Evolutionary conservation across 1,140 invertebrate species (phyloP), one percentile per base, ranked within the genome.

Genomic region (Drosophila repleta): DNA sequence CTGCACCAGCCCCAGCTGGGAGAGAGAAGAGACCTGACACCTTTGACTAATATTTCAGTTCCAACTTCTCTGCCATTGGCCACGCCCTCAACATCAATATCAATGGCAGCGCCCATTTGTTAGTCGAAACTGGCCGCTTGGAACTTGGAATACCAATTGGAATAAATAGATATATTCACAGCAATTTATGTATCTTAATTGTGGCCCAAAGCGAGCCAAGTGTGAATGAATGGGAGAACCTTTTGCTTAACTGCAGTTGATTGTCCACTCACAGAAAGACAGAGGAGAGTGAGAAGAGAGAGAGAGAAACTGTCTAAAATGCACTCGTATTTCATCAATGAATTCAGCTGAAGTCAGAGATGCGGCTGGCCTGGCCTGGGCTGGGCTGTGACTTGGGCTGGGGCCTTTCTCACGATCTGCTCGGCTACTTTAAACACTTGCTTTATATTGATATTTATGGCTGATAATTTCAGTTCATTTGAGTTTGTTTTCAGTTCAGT

Each of bases 371-470:
- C 4, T 24, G 21, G 20, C 17, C 13, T 24, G n/a, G 45, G 20
- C 46, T n/a, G 45, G 52, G 24, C 35, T 63, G 37, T 3, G 26
- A 6, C 26, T 6, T 29, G 45, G 61, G 24, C 45, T 63, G 37
- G 37, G 8, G 49, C n/a, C 48, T 61, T 84, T 84, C 82, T 74
- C 82, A 77, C 74, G 73, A 73, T 69, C 43, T 66, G 39, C 15
- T 35, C 55, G 35, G 66, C 65, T 56, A 60, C 24, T 74, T 74
- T 75, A 51, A 57, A 57, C 61, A 70, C 67, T 70, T 43, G 55
- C 74, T 78, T 62, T 63, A 64, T 62, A 83, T 76, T 74, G 61
- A 85, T 80, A 84, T 84, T 85, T 81, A 81, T 81, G 69, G 60
- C 51, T 51, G 51, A 87, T 87, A 51, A 77, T 74, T 81, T 84